Conservation (phyloP, 2,113 vertebrate genomes). For the Orientallactaga bullata region DNA sequence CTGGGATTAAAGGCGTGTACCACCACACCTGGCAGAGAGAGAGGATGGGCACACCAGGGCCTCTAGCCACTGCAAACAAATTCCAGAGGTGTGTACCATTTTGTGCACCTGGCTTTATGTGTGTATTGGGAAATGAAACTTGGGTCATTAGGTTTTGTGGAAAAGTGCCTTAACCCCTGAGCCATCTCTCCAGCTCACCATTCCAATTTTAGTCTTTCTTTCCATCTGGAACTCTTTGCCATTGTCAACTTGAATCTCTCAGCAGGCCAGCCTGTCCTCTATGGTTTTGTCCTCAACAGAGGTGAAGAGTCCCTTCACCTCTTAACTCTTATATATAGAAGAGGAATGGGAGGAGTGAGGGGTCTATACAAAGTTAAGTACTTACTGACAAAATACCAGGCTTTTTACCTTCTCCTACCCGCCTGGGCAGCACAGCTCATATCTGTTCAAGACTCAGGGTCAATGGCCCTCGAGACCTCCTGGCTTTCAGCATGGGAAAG, state of each 20-base stretch:
- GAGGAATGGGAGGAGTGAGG: constrained; percentile 26
- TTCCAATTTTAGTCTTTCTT: neutral
- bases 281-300: neutral
- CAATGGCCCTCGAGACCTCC: neutral
- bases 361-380: neutral
- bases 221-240: constrained; percentile 13
- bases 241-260: neutral
- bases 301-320: neutral
- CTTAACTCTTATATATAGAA: neutral
- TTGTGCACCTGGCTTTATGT: no score
- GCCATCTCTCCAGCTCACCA: neutral
- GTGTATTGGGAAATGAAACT: no score
- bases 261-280: neutral
- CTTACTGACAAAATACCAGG: constrained; percentile 5
- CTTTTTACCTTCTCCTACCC: constrained; percentile 24
- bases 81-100: no score
- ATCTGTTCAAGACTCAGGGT: neutral
- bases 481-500: neutral
- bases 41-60: no score
- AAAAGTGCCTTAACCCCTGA: no score
- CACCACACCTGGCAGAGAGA: no score
- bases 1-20: no score
- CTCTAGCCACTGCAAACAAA: no score
- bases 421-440: neutral
- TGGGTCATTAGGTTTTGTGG: no score